These are phyloP conservation scores for Argya squamiceps DNA, from an alignment of 2,797 vertebrate species.

Conservation along the genomic window DNA sequence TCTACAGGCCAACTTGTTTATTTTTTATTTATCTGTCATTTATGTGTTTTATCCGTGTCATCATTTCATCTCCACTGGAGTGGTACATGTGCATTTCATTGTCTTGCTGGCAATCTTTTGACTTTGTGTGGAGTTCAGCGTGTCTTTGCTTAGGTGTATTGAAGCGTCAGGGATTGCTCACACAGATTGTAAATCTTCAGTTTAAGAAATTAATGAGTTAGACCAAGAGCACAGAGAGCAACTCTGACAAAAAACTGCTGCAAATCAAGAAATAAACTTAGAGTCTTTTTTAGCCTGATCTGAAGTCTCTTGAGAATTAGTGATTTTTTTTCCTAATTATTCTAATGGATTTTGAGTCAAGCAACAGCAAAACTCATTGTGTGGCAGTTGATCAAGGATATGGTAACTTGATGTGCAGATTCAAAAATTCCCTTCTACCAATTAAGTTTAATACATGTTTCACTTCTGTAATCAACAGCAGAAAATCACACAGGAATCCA, in stretches of 20 bases:
- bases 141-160: neutral
- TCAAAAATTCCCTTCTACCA: neutral
- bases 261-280: neutral
- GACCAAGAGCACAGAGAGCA: neutral
- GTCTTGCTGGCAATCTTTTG: neutral
- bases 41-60: neutral
- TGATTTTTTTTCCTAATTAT: neutral
- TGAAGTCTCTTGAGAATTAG: neutral
- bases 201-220: neutral
- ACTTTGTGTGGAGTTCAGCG: neutral
- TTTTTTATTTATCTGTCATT: neutral
- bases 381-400: neutral
- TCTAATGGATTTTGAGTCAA: neutral
- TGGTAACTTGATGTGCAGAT: neutral
- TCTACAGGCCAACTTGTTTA: neutral
- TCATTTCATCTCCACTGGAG: neutral
- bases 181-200: neutral
- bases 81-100: neutral
- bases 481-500: neutral
- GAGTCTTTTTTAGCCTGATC: neutral
- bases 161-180: neutral
- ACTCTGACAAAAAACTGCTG: neutral
- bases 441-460: neutral
- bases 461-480: neutral
- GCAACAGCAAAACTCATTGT: neutral